A percentile compares a stretch with the other conserved stretches of the same genome.
These are phyloP conservation scores for Trilocha varians DNA, from an alignment of 2,888 invertebrate species.

Conservation along the genomic window DNA sequence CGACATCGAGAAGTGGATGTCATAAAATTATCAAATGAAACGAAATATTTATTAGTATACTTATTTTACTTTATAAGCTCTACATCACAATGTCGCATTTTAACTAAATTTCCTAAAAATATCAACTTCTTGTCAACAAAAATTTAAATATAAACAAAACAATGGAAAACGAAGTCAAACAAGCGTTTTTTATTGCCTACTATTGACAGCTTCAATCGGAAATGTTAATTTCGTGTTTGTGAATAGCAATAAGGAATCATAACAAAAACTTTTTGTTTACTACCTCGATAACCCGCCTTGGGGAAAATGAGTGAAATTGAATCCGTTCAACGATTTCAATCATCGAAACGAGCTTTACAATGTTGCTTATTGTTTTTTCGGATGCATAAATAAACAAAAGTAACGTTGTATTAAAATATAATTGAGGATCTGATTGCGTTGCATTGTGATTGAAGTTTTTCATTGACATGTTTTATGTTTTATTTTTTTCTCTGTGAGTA, in stretches of 20 bases:
- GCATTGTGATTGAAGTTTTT: too few species aligned
- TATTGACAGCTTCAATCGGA: background rate
- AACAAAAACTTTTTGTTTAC: conserved; percentile 5
- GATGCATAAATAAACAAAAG: background rate
- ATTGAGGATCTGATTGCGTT: too few species aligned
- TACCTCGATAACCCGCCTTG: background rate
- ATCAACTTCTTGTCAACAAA: too few species aligned
- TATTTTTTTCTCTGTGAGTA: too few species aligned
- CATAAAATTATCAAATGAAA: too few species aligned
- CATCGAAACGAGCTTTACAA: background rate
- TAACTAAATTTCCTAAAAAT: too few species aligned
- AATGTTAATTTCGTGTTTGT: conserved; percentile 3
- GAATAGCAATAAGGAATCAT: conserved; percentile 1
- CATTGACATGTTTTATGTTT: too few species aligned
- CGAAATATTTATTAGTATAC: too few species aligned
- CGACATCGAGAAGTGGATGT: too few species aligned
- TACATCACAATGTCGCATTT: too few species aligned
- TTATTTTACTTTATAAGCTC: too few species aligned
- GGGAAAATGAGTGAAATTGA: background rate
- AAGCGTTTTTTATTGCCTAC: background rate
- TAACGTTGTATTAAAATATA: too few species aligned
- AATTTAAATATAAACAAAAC: background rate
- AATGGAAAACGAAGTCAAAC: background rate
- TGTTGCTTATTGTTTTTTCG: background rate
- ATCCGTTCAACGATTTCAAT: background rate